phyloP scores from a whole-genome alignment of 2,113 vertebrate genomes.

The Melierax canorus region DNA sequence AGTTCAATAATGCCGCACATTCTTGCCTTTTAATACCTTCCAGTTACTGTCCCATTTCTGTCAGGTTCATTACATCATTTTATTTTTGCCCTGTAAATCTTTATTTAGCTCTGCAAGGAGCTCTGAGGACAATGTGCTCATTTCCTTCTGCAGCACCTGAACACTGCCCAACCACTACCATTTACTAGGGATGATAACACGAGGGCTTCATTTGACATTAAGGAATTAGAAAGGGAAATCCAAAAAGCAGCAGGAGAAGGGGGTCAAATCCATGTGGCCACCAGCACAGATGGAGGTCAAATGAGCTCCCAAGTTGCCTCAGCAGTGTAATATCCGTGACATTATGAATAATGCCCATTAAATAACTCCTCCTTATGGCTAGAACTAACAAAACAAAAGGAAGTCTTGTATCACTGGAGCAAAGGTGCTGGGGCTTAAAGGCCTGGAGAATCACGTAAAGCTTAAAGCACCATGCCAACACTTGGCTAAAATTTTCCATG shows the following conservation, averaged over 20 bases:
- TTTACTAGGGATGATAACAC: neutral
- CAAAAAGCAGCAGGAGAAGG: neutral
- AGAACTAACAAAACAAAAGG: neutral
- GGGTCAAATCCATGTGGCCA: neutral
- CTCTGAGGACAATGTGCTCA: neutral
- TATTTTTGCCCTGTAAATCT: neutral
- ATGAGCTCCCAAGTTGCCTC: neutral
- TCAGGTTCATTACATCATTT: constrained; percentile 6
- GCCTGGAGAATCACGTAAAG: neutral
- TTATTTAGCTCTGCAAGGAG: neutral
- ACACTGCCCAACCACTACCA: neutral
- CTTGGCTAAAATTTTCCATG: neutral
- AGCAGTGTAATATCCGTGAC: neutral
- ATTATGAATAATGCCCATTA: neutral
- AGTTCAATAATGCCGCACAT: neutral
- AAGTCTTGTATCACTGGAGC: neutral
- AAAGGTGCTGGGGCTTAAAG: neutral
- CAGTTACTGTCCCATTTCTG: neutral
- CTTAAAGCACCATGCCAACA: neutral
- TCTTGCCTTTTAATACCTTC: neutral
- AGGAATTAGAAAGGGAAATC: neutral
- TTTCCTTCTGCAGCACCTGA: neutral
- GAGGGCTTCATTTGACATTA: neutral
- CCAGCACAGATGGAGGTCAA: neutral
- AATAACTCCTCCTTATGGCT: neutral